Percentiles rank a stretch among this genome's conserved stretches.
These are phyloP conservation scores for Eriosoma lanigerum DNA, from an alignment of 1,140 invertebrate genomes.

Conservation along the genomic window DNA sequence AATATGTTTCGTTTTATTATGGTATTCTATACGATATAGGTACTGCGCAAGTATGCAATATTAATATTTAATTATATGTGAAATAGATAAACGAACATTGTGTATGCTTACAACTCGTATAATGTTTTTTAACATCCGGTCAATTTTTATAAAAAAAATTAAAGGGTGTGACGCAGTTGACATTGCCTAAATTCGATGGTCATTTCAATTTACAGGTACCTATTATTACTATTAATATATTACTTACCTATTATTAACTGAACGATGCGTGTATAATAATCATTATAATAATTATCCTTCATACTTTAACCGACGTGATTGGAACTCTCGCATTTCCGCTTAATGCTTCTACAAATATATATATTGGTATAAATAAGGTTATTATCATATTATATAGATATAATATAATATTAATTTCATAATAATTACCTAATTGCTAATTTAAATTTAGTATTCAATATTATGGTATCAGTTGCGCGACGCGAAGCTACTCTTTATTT, in stretches of 20 bases:
- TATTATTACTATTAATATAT: too few species aligned
- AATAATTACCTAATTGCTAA: neutral
- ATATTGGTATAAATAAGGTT: neutral
- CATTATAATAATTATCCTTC: too few species aligned
- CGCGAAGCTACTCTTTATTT: too few species aligned
- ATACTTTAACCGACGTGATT: neutral
- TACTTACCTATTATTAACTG: too few species aligned
- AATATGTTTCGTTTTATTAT: neutral
- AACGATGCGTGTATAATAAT: neutral
- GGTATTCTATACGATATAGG: too few species aligned
- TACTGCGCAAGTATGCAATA: too few species aligned
- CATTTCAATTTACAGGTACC: neutral
- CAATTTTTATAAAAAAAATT: neutral
- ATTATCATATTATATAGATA: too few species aligned
- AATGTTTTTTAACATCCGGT: conserved; percentile 29
- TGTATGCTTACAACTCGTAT: neutral
- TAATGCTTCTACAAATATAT: neutral
- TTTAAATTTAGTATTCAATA: neutral
- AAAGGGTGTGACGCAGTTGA: conserved; percentile 3
- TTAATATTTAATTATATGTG: too few species aligned
- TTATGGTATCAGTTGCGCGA: too few species aligned
- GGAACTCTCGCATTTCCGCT: neutral
- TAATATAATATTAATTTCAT: too few species aligned
- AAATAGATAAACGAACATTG: conserved; percentile 12
- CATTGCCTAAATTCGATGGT: conserved; percentile 28